Evolutionary conservation across 1,140 invertebrate genomes (phyloP).

Genomic region (Diachasma alloeum): DNA sequence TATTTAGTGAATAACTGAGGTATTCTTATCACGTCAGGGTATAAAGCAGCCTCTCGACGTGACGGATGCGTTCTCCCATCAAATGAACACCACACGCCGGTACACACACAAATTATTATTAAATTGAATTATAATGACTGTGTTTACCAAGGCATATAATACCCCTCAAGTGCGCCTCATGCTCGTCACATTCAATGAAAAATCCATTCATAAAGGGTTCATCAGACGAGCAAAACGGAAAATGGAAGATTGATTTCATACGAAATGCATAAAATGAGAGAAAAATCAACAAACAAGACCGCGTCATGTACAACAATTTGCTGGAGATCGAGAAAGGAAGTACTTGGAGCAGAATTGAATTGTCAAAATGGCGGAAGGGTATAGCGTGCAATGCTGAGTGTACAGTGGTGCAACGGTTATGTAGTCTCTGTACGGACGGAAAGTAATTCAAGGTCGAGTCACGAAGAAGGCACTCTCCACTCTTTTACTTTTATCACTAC

Average conservation of each 20-base stretch:
- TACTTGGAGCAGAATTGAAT: not conserved
- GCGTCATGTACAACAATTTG: not conserved
- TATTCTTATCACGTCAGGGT: slow-evolving; percentile 2
- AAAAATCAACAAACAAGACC: not conserved
- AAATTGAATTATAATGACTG: slow-evolving; percentile 55
- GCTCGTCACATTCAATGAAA: not conserved
- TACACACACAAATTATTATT: slow-evolving; percentile 49
- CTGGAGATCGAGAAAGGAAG: not conserved
- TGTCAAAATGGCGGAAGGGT: slow-evolving; percentile 7
- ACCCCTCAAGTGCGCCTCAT: not conserved
- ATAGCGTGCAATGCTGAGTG: not conserved
- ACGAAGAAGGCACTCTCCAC: not conserved
- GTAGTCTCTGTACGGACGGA: not conserved
- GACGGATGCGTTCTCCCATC: not conserved
- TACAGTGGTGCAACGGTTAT: slow-evolving; percentile 9
- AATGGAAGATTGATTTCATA: not conserved
- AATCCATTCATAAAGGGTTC: not conserved
- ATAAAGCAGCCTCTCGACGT: not conserved
- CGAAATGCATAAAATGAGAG: not conserved
- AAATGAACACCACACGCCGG: slow-evolving; percentile 40
- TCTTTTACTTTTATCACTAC: not conserved
- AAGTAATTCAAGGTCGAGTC: not conserved
- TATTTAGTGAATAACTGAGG: not conserved
- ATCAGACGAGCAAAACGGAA: not conserved
- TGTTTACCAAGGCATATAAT: slow-evolving; percentile 39